Base-by-base conservation (phyloP, 2,888 invertebrate genomes). In the Lordiphosa fenestrarum region DNA sequence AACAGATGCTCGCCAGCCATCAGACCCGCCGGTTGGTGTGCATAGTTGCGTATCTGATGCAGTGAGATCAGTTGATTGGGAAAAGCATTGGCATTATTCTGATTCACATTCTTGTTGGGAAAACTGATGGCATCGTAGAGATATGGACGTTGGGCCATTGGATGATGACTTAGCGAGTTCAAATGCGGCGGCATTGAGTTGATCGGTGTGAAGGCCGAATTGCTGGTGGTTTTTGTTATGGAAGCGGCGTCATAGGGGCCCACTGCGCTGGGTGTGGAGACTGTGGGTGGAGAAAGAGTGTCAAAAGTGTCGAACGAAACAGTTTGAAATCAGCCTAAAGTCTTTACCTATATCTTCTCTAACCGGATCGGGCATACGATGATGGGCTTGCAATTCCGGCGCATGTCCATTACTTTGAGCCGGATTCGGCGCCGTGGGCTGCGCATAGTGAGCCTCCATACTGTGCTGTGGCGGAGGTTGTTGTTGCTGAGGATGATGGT, bases 21-120 rank as follows among this genome's bases (percentile, higher is more conserved):
- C 46, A 94, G 90, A 57, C 94, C 92, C 37, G 93, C 91, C 63
- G 97, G 97, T 88, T 97, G 97, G 89, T 96, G 96, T 67, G 96
- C 96, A 90, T 97, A 98, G 90, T 98, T 98, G 90, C 98, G 93
- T 87, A 98, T 98, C 91, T 98, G 98, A 90, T 98, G 98, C 75
- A 98, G 92, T 77, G 97, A 96, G 90, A 97, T 97, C 90, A 97
- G 91, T 90, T 97, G 97, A 89, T 97, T 97, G 61, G 97, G 97
- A 90, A 97, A 97, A 62, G 92, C 91, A 57, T 94, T 92, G 71
- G 93, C 92, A 53, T 85, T 85, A 52, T 86, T 87, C 88, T 94
- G 94, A 72, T 89, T 89, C 64, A 91, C 91, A 86, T 93, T 90
- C 86, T 93, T 93, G 87, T 94, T 94, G 87, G 95, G 95, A 91